Evolutionary conservation across 64 coral and sea anemone genomes (phyloP).

Genomic region (Actinia equina): DNA sequence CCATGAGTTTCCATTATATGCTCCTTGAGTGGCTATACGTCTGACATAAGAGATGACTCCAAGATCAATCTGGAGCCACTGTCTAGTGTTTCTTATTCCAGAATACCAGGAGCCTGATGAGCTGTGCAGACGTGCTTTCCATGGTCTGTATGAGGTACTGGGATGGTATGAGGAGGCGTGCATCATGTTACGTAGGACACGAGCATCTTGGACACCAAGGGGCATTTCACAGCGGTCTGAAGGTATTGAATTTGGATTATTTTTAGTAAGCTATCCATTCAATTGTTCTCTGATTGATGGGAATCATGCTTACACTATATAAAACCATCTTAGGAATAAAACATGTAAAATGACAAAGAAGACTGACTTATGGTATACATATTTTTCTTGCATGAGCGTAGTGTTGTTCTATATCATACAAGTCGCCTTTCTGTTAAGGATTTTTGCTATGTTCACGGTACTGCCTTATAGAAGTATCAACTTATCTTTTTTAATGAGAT

Average conservation of each 20-base stretch:
- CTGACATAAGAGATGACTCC: conserved; percentile 32
- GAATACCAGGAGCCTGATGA: conserved; percentile 39
- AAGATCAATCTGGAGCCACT: conserved; percentile 79
- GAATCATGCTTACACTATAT: too few relatives aligned
- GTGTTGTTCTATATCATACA: too few relatives aligned
- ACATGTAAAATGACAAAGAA: too few relatives aligned
- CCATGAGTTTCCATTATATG: conserved; percentile 36
- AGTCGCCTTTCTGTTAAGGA: too few relatives aligned
- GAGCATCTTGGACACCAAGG: conserved; percentile 74
- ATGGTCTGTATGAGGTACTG: conserved; percentile 49
- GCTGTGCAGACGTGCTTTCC: conserved; percentile 26
- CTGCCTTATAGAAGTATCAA: too few relatives aligned
- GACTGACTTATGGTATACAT: too few relatives aligned
- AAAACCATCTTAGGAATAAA: too few relatives aligned
- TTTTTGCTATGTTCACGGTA: too few relatives aligned
- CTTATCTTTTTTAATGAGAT: too few relatives aligned
- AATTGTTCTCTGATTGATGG: too few relatives aligned
- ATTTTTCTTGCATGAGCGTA: too few relatives aligned
- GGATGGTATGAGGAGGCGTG: conserved; percentile 48
- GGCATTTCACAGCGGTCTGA: conserved; percentile 69
- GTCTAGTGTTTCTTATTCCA: conserved; percentile 30
- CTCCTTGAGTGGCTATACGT: conserved; percentile 57
- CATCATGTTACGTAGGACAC: conserved; percentile 47
- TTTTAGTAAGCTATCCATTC: too few relatives aligned
- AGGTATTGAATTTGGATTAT: background rate